phyloP scores from a whole-genome alignment of 2,888 invertebrate species.

The Stratiomys singularior region DNA sequence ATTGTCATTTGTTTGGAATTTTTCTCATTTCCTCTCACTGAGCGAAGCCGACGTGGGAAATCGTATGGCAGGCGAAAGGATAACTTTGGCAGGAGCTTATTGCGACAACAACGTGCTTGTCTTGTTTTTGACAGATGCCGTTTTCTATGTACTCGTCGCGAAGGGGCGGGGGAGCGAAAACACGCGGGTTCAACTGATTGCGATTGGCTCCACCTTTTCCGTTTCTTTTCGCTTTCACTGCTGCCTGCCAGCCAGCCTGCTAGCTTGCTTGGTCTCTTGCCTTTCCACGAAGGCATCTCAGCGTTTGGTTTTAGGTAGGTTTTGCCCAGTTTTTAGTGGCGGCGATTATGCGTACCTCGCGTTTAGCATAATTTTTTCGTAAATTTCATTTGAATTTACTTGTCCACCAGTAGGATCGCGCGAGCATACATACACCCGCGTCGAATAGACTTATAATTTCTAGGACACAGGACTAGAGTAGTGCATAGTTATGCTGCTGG shows the following conservation, averaged over 20 bases:
- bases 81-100: conserved; percentile 40
- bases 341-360: conserved; percentile 47
- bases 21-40: conserved; percentile 6
- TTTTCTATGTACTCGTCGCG: conserved; percentile 37
- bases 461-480: conserved; percentile 19
- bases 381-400: conserved; percentile 47
- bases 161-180: conserved; percentile 10
- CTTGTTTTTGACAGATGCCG: conserved; percentile 43
- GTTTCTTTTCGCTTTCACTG: conserved; percentile 31
- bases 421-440: conserved; percentile 24
- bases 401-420: conserved; percentile 45
- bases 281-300: background rate
- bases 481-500: conserved; percentile 20
- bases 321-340: conserved; percentile 42
- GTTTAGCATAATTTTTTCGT: conserved; percentile 47
- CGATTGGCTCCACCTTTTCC: conserved; percentile 48
- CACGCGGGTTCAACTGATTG: conserved; percentile 41
- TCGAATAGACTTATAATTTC: conserved; percentile 31
- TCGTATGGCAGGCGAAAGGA: background rate
- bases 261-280: no score
- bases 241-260: background rate
- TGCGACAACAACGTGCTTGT: conserved; percentile 43
- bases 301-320: conserved; percentile 40
- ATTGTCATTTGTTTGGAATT: conserved; percentile 23
- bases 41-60: conserved; percentile 7